Conservation (phyloP, 2,888 invertebrate species). For the Zele albiditarsus region DNA sequence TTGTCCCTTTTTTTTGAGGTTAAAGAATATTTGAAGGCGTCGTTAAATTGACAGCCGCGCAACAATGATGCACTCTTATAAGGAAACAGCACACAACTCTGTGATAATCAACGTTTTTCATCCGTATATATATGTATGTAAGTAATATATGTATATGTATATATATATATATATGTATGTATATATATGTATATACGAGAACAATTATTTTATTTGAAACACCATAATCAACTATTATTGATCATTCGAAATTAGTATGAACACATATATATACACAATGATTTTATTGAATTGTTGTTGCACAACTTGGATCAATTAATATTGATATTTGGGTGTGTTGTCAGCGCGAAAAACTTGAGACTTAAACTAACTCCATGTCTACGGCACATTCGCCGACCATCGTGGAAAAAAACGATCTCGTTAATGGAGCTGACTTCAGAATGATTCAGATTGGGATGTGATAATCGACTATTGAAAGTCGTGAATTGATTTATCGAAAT, state of each 20-base stretch:
- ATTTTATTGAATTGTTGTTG: background rate
- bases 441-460: background rate
- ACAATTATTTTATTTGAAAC: constrained; percentile 6
- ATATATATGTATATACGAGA: background rate
- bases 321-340: constrained; percentile 45
- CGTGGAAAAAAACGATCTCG: constrained; percentile 54
- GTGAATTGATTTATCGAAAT: constrained; percentile 25
- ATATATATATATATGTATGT: background rate
- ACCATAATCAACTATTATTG: background rate
- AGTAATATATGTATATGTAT: background rate
- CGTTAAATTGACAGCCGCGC: constrained; percentile 20
- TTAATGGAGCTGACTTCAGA: constrained; percentile 13
- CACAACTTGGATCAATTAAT: background rate
- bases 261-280: background rate
- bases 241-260: background rate
- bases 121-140: background rate
- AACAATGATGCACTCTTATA: constrained; percentile 27
- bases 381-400: constrained; percentile 68
- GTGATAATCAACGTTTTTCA: constrained; percentile 8
- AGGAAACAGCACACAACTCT: constrained; percentile 26
- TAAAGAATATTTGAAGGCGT: constrained; percentile 5
- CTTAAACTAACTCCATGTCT: constrained; percentile 59
- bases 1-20: background rate
- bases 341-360: constrained; percentile 55
- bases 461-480: background rate